Percentiles rank a stretch among this genome's conserved stretches.
These are phyloP conservation scores for Martes martes DNA, from an alignment of 2,113 vertebrate species.

Conservation along the genomic window DNA sequence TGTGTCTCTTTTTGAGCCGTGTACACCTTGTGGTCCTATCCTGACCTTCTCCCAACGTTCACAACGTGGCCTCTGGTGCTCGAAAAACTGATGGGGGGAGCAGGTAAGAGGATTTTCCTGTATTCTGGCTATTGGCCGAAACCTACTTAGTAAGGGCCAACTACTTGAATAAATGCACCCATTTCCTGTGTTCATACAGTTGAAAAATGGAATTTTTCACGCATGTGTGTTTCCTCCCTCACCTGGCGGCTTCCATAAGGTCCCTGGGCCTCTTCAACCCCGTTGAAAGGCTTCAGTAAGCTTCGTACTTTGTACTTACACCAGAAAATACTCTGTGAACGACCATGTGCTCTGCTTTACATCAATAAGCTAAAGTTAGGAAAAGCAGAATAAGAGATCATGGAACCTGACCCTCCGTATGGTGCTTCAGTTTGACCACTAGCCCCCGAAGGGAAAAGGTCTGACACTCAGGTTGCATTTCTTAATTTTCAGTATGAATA, in stretches of 20 bases:
- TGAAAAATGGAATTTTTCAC: neutral
- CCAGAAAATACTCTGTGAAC: neutral
- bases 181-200: neutral
- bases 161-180: neutral
- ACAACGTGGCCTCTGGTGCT: slow-evolving; percentile 93
- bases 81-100: slow-evolving; percentile 92
- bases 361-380: neutral
- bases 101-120: slow-evolving; percentile 86
- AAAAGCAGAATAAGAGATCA: neutral
- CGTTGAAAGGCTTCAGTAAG: neutral
- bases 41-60: slow-evolving; percentile 89
- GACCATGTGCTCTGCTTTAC: neutral
- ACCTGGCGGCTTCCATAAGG: neutral
- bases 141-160: neutral
- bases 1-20: slow-evolving; percentile 83
- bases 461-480: neutral
- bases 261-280: neutral
- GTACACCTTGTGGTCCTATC: slow-evolving; percentile 91
- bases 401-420: neutral
- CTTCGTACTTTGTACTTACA: neutral
- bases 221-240: neutral
- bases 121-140: neutral
- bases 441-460: neutral
- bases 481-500: slow-evolving; percentile 23
- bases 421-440: neutral